Evolutionary conservation across 2,888 invertebrate species (phyloP), one percentile per base, ranked within the genome.

Genomic region (Heteromurus nitidus): DNA sequence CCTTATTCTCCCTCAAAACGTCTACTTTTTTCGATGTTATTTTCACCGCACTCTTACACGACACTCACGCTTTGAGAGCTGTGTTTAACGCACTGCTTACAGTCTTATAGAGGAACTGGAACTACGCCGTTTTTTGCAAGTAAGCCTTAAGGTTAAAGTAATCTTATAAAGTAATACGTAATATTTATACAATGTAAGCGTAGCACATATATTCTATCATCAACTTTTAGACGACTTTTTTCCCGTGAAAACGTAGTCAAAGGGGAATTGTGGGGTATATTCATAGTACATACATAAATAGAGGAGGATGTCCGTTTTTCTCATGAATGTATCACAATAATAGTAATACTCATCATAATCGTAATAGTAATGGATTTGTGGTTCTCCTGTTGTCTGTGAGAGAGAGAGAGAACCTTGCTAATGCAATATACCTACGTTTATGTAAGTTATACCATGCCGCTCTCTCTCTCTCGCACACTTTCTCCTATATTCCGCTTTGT

Each of bases 291-390:
- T n/a, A n/a, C n/a, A n/a, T n/a, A n/a, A n/a, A n/a, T n/a, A n/a
- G n/a, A 47, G 16, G 18, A 2, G 55, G 47, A 68, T n/a, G 36
- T 64, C 36, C n/a, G 36, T 28, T 75, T 67, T 67, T 20, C 30
- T 30, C 24, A 47, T 28, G 22, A n/a, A 22, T 30, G 30, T 31
- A 74, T n/a, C 26, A 42, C 13, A 20, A 55, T 67, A 65, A 65
- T 75, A 44, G 53, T 36, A 50, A 7, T 36, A 55, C 64, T 67
- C 50, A 42, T 67, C 13, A 60, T 68, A 58, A 62, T 70, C 30
- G 44, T 76, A 68, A 62, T 13, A 18, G 31, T 69, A 77, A 77
- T 77, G 69, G 77, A 77, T 69, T 77, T 69, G 77, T 69, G 77
- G 30, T 50, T 70, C 77, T 69, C 67, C 26, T 2, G 69, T 62